Percentiles rank a stretch among this genome's conserved stretches.
Conservation (phyloP, 2,888 invertebrate species). For the Drosophila acutilabella region DNA sequence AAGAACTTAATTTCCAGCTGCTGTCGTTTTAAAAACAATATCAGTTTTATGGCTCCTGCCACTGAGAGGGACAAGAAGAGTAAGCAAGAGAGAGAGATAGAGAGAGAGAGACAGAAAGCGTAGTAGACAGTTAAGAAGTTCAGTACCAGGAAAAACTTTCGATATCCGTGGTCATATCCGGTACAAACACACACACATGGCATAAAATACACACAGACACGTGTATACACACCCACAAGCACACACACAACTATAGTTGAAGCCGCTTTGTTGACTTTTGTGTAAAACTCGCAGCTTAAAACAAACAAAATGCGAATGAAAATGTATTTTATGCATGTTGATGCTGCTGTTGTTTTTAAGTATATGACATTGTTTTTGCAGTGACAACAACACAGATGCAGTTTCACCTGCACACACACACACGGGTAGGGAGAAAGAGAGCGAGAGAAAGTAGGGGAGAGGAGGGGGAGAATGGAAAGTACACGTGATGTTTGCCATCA, state of each 20-base stretch:
- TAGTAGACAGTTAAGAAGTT: constrained; percentile 19
- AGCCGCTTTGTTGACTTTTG: constrained; percentile 77
- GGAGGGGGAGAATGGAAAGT: not conserved
- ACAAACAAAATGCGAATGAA: constrained; percentile 78
- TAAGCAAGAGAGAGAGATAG: not conserved
- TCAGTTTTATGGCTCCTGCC: constrained; percentile 70
- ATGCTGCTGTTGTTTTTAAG: constrained; percentile 50
- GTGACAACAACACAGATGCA: constrained; percentile 60
- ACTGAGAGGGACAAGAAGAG: not conserved
- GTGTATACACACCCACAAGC: constrained; percentile 12
- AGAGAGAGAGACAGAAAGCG: not conserved
- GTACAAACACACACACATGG: constrained; percentile 29
- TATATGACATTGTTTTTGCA: constrained; percentile 73
- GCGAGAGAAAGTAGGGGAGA: constrained; percentile 6
- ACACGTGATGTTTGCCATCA: constrained; percentile 65
- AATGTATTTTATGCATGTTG: constrained; percentile 75
- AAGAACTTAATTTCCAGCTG: constrained; percentile 80
- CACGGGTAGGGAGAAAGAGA: constrained; percentile 15
- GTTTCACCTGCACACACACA: constrained; percentile 52
- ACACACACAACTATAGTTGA: constrained; percentile 26
- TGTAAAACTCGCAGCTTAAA: constrained; percentile 76
- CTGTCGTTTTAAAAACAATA: constrained; percentile 74
- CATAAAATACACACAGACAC: constrained; percentile 5
- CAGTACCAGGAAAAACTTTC: constrained; percentile 69
- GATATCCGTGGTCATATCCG: constrained; percentile 78